These are phyloP conservation scores for Addax nasomaculatus DNA, from an alignment of 2,113 vertebrate species.

Conservation along the genomic window DNA sequence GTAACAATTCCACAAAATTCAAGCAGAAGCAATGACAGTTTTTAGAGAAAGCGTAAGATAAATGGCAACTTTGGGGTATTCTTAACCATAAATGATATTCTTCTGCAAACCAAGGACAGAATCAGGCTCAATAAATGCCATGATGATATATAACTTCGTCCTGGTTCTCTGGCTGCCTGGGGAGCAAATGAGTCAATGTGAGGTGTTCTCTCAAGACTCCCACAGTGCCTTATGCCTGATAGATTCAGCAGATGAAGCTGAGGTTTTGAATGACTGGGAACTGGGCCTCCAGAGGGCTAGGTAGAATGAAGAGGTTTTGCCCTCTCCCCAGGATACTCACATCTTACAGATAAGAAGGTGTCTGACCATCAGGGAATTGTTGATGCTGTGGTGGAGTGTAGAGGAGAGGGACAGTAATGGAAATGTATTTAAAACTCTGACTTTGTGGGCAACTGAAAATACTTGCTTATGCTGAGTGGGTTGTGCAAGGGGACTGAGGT, in stretches of 20 bases:
- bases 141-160: constrained; percentile 25
- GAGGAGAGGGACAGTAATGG: background rate
- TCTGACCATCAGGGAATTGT: background rate
- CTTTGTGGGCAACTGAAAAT: background rate
- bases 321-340: background rate
- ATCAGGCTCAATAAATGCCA: constrained; percentile 36
- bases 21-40: background rate
- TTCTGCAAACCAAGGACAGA: background rate
- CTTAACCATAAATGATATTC: constrained; percentile 30
- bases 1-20: background rate
- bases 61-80: background rate
- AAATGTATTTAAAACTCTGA: background rate
- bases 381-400: background rate
- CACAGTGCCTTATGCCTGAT: background rate
- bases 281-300: background rate
- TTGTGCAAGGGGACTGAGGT: background rate
- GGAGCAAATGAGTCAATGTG: constrained; percentile 37
- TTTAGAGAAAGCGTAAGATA: constrained; percentile 23
- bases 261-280: constrained; percentile 7
- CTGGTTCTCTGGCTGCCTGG: constrained; percentile 6
- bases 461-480: background rate
- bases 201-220: constrained; percentile 22
- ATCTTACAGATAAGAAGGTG: background rate
- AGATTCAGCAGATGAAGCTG: constrained; percentile 5
- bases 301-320: background rate